Base-by-base conservation (phyloP, 2,888 invertebrate genomes). In the Dendrolimus pini region DNA sequence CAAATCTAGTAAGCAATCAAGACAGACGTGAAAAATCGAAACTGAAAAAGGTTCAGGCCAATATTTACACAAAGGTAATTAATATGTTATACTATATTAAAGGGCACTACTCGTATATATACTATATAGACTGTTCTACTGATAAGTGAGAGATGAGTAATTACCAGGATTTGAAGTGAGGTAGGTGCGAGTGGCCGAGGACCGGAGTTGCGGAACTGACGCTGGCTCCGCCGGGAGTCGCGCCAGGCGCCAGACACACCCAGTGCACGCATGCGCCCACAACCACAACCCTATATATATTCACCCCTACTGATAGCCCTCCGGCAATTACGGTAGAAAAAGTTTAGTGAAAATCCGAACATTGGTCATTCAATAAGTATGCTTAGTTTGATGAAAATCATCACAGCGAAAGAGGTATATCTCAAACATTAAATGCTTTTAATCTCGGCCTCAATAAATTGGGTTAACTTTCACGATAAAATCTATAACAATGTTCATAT, bases 251-350 rank as follows among this genome's bases (percentile, higher is more conserved):
- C 69, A 78, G 88, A 87, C 89, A 89, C 89, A 85, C 89, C 88
- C 89, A 79, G 74, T 69, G 73, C 77, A 75, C 89, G 85, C 89
- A 87, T 88, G 89, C 89, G 89, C 74, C 64, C 63, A 63, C 65
- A 65, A 69, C 69, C 63, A 68, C 70, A 66, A 70, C 62, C 63
- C 66, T 59, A 54, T 59, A 55, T 9, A 63, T 56, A 65, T 62
- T 65, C 68, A 69, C 70, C 73, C 72, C 65, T 69, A 66, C 60
- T 61, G 66, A 47, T 47, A 47, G 47, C 47, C 47, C 47, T 47
- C 9, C 3, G 30, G 30, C 30, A 30, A 30, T 30, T 30, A 30
- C 30, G 30, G 0, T 30, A 30, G 6, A 30, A 30, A 30, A 30
- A 30, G 30, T 30, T 30, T 30, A 30, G 30, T 30, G 30, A 3